Evolutionary conservation across 2,797 vertebrate genomes (phyloP), one percentile per base, ranked within the genome.

Genomic region (Cirrhinus molitorella): DNA sequence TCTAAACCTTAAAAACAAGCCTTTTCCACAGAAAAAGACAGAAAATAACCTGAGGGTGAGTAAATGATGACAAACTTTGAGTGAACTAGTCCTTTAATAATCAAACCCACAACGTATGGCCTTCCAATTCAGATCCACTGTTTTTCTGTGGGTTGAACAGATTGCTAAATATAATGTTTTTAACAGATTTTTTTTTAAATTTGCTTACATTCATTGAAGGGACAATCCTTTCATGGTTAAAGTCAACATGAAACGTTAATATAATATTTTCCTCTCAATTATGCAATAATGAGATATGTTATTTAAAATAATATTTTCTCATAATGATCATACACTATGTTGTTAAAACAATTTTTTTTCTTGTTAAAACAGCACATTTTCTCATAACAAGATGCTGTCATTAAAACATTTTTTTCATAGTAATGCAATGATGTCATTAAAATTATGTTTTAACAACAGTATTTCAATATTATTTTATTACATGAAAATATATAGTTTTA

Each of bases 221-320:
- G 23, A 47, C 40, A 23, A n/a, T 59, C 40, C 10, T 43, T 10
- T 51, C 43, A 31, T 1, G 59, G 40, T 61, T 71, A 71, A 80
- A 72, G 49, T 68, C 67, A 45, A 71, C 53, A 34, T 72, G 53
- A 81, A 61, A 34, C 53, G 31, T 34, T 34, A 4, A n/a, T n/a
- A n/a, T n/a, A n/a, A n/a, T n/a, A n/a, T 34, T 34, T 34, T 34
- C 31, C 31, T 34, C 4, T 34, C 31, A 4, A 34, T 34, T 34
- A 34, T 34, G 31, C 4, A 34, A 34, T 34, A 34, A 34, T 34
- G 31, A 34, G 31, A 34, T n/a, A n/a, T 34, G 31, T 34, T 4
- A 34, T 34, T 34, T 2, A 34, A 34, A 34, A 34, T 2, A 34
- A 34, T 34, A 34, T 34, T 34, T 34, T 34, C 31, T 34, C 31